Evolutionary conservation across 2,888 invertebrate genomes (phyloP).

Genomic region (Latrodectus elegans): DNA sequence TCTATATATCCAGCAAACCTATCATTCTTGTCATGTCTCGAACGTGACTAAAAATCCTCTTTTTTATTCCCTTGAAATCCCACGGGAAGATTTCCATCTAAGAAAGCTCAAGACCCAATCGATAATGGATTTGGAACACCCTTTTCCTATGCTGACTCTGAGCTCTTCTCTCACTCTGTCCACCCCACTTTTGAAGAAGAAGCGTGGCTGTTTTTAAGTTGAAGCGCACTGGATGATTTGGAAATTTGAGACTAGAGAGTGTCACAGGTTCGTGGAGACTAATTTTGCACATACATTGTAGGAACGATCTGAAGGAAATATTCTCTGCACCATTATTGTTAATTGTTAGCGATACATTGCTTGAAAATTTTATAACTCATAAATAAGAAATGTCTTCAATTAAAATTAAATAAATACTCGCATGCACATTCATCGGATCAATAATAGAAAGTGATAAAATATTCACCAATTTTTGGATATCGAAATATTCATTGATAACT

Average conservation of each 20-base stretch:
- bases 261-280: too few species aligned
- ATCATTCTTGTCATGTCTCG: constrained; percentile 62
- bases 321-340: too few species aligned
- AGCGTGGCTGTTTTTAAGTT: not conserved
- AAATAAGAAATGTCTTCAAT: too few species aligned
- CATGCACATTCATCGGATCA: too few species aligned
- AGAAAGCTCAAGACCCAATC: constrained; percentile 54
- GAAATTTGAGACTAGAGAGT: constrained; percentile 12
- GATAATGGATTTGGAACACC: constrained; percentile 54
- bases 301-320: too few species aligned
- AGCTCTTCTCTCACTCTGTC: not conserved
- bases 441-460: too few species aligned
- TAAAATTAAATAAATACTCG: too few species aligned
- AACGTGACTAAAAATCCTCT: constrained; percentile 58
- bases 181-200: not conserved
- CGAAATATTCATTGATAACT: too few species aligned
- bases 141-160: constrained; percentile 6
- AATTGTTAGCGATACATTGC: too few species aligned
- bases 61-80: constrained; percentile 35
- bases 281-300: too few species aligned
- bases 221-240: not conserved
- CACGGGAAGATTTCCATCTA: constrained; percentile 45
- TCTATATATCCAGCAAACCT: constrained; percentile 45
- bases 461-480: too few species aligned
- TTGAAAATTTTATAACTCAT: too few species aligned